Evolutionary conservation across 2,797 vertebrate species (phyloP), one percentile per base, ranked within the genome.

Genomic region (Hirundo rustica): DNA sequence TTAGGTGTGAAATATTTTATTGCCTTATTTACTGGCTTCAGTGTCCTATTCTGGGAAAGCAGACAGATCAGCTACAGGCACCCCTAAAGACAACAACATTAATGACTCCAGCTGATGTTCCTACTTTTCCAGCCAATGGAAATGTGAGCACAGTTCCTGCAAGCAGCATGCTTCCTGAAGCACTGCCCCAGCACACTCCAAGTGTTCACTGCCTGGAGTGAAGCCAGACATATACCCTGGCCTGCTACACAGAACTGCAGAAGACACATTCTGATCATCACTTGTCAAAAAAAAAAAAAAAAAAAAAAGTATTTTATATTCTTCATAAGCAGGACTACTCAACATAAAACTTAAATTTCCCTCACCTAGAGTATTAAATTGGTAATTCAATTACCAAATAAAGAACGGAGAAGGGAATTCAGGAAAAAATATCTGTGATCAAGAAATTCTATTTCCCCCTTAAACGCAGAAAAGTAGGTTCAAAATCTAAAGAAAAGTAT

Each of bases 31-130:
- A 96, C 91, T 60, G 42, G 65, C 78, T 91, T 92, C 54, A 80
- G 44, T 20, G 27, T 86, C 91, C 65, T 50, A 51, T 93, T 90
- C 95, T 94, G 74, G 88, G 84, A 95, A 96, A 87, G 60, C 0
- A 90, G 64, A 71, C 81, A 93, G 88, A 93, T 70, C 76, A 93
- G 80, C 88, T 73, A 82, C 51, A 93, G 74, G 42, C 91, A 92
- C 61, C 53, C 62, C 45, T 89, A 72, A 89, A 92, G 78, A 96
- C 93, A 91, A 71, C 4, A 54, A 79, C 17, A 73, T 71, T 96
- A 97, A 95, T 74, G 91, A 96, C 65, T 97, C 81, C 92, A 95
- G 84, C 94, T 95, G 88, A 96, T 94, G 92, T 95, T 95, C 78
- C 89, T 80, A 5, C 57, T 89, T 77, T 61, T 80, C 75, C 72